Base-by-base conservation (phyloP, 1,140 invertebrate species). In the Aphis craccivora region DNA sequence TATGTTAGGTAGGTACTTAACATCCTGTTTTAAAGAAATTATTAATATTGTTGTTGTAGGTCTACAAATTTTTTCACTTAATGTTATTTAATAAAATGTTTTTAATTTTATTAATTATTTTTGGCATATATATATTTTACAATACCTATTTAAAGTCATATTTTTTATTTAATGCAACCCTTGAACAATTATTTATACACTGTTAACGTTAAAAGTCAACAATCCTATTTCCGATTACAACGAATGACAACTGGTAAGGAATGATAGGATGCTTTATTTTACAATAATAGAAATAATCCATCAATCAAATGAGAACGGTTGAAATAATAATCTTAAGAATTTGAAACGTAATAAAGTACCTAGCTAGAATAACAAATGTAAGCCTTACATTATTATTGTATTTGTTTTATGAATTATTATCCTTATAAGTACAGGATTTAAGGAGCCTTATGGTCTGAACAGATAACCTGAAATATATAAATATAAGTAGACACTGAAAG, bases 401-500 rank as follows among this genome's bases (percentile, higher is more conserved):
- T 48, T 87, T n/a, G 14, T 87, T 43, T 86, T 86, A 87, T n/a
- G 14, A 87, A 87, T 45, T 18, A 45, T 87, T 87, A 87, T 87
- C 23, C 84, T 87, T 18, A 18, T 48, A 87, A 87, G 30, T 45
- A 48, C 11, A 87, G 43, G 84, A 87, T n/a, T 87, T 87, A 87
- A n/a, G 43, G 0, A 87, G 11, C 43, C 3, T 48, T 30, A 48
- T 87, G 84, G 43, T 48, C 11, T 87, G 43, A 87, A 87, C 25
- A 45, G 84, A 87, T 48, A 48, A 87, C 84, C 11, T n/a, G 8
- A 76, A 76, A 76, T 76, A 76, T 76, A 76, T 76, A 4, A 76
- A 76, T 76, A 76, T n/a, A 76, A 76, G 30, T n/a, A n/a, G 14
- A 67, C 14, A 76, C 60, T 76, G 18, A n/a, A 76, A 76, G n/a